Base-by-base conservation (phyloP, 2,888 invertebrate species). In the Epistrophella euchroma region DNA sequence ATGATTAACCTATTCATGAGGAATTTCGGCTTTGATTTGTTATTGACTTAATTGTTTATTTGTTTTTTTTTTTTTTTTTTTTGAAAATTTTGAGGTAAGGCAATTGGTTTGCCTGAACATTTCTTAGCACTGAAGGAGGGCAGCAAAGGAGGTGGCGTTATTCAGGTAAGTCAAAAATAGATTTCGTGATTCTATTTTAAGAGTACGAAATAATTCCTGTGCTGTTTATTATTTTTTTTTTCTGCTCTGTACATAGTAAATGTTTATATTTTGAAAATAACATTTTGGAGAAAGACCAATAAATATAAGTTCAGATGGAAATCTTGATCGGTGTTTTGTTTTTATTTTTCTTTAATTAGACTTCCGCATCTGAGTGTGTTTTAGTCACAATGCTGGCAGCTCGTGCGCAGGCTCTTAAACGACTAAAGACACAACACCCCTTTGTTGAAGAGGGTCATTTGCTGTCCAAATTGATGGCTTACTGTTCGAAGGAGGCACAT, bases 311-410 rank as follows among this genome's bases (percentile, higher is more conserved):
- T 62, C 6, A 32, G 15, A 19, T 22, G n/a, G 7, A 28, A 62
- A 13, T 70, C 15, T 64, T 13, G 19, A 68, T 62, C 19, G 17
- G 7, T 70, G 17, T 22, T 5, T 68, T 60, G 5, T 45, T 52
- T 64, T 60, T 7, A 22, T 43, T 10, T 52, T 17, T 50, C 13
- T 43, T 55, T 60, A 19, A 25, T 58, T 62, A 98, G 98, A 97
- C 98, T 7, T 98, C 98, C 1, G 99, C 99, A 7, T 98, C 98
- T 90, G 99, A 99, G 92, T 98, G 98, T 91, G 95, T 98, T 72
- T 93, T 99, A 83, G 98, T 98, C 11, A 96, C 96, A 50, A 96
- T 99, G 96, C 91, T 98, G 88, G 98, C 98, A 0, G 98, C 98
- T 1, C 94, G 98, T 89, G 97, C 97, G 17, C 97, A 97, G 91